A percentile compares a stretch with the other conserved stretches of the same genome.
Conservation (phyloP, 2,113 vertebrate species). For the Pteronura brasiliensis region DNA sequence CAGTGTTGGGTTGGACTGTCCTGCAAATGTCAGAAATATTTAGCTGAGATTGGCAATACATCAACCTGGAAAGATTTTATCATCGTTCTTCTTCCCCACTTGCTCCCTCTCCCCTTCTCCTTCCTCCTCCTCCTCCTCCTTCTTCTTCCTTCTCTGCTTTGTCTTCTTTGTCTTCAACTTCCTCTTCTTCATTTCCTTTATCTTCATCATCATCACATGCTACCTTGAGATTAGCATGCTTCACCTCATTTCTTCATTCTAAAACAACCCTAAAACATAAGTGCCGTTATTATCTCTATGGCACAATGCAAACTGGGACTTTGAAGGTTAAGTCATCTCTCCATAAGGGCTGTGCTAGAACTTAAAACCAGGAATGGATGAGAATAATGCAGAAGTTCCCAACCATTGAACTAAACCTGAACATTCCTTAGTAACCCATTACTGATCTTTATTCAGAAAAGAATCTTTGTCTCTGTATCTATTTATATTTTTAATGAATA, state of each 20-base stretch:
- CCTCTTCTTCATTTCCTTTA: neutral
- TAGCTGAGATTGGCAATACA: neutral
- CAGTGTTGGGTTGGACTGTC: neutral
- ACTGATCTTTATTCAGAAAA: constrained; percentile 56
- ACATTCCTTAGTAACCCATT: constrained; percentile 13
- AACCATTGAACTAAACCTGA: constrained; percentile 20
- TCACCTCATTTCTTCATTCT: neutral
- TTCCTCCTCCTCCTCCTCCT: neutral
- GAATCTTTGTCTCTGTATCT: constrained; percentile 56
- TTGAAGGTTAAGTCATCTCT: neutral
- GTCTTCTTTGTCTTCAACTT: neutral
- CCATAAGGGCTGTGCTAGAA: neutral
- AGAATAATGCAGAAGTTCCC: neutral
- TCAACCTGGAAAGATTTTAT: neutral
- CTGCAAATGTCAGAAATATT: neutral
- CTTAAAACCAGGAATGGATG: neutral
- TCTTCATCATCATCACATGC: neutral
- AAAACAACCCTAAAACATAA: neutral
- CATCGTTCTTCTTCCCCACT: fast-evolving
- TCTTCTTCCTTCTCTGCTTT: neutral
- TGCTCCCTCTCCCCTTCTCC: fast-evolving
- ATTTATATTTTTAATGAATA: constrained; percentile 74
- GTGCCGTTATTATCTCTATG: neutral
- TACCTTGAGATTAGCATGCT: neutral
- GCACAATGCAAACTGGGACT: neutral